Percentiles rank a stretch among this genome's conserved stretches.
Conservation (phyloP, 1,140 invertebrate species). For the Drosophila virilis region DNA sequence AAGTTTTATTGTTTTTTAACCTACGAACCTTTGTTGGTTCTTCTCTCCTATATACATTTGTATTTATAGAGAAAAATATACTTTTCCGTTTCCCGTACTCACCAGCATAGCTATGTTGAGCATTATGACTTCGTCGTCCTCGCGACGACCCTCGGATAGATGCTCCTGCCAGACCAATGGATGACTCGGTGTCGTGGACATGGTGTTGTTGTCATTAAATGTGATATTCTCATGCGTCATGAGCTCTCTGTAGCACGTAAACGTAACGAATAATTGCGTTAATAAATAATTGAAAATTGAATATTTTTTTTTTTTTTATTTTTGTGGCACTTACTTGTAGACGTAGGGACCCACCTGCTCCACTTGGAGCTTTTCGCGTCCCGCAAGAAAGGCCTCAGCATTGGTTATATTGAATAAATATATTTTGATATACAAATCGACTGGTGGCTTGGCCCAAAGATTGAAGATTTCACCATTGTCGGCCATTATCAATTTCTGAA, state of each 20-base stretch:
- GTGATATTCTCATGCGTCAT: slow-evolving; percentile 88
- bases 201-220: slow-evolving; percentile 91
- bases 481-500: slow-evolving; percentile 88
- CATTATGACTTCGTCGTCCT: slow-evolving; percentile 91
- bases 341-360: slow-evolving; percentile 95
- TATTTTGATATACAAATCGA: slow-evolving; percentile 92
- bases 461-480: slow-evolving; percentile 92
- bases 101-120: slow-evolving; percentile 96
- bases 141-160: slow-evolving; percentile 88
- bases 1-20: not conserved
- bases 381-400: slow-evolving; percentile 90
- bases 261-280: slow-evolving; percentile 19
- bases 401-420: slow-evolving; percentile 96
- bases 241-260: slow-evolving; percentile 86
- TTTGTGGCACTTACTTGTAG: slow-evolving; percentile 89
- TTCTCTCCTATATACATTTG: too few relatives aligned
- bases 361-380: slow-evolving; percentile 89
- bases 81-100: slow-evolving; percentile 83
- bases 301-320: too few relatives aligned
- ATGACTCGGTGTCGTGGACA: slow-evolving; percentile 88
- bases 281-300: not conserved
- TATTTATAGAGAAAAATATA: not conserved
- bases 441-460: slow-evolving; percentile 92
- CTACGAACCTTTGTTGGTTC: too few relatives aligned
- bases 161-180: slow-evolving; percentile 89